Evolutionary conservation across 2,888 invertebrate species (phyloP).

Genomic region (Patella caerulea): DNA sequence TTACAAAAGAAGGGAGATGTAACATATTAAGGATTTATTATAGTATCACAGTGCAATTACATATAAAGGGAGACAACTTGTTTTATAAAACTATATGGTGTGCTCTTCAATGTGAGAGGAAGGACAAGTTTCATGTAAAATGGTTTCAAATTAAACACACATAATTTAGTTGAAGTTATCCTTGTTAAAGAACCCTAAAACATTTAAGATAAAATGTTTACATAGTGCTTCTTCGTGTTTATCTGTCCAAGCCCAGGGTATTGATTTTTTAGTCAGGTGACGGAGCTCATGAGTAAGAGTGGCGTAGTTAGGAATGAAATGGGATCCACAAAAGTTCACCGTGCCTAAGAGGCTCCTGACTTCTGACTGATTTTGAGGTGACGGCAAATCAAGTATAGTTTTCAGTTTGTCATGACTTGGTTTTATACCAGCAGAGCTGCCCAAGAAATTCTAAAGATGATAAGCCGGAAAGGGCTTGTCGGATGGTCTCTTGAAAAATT

Average conservation of each 20-base stretch:
- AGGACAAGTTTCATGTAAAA: no score
- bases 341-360: slow-evolving; percentile 30
- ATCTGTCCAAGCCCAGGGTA: no score
- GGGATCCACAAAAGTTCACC: slow-evolving; percentile 26
- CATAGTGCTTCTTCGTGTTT: neutral
- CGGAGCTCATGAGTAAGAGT: slow-evolving; percentile 21
- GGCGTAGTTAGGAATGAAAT: slow-evolving; percentile 24
- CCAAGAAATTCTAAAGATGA: slow-evolving; percentile 25
- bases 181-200: no score
- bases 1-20: no score
- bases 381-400: slow-evolving; percentile 11
- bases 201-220: neutral
- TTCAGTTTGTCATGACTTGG: slow-evolving; percentile 25
- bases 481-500: slow-evolving; percentile 34
- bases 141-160: no score
- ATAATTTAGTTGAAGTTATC: no score
- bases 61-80: no score
- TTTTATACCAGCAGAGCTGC: slow-evolving; percentile 4
- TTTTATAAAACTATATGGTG: no score
- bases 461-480: neutral
- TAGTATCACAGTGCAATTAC: no score
- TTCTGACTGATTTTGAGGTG: slow-evolving; percentile 26
- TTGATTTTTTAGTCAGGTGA: slow-evolving; percentile 26
- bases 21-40: no score
- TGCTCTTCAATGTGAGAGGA: no score